phyloP scores from a whole-genome alignment of 1,140 invertebrate species.

The Goniozus legneri region DNA sequence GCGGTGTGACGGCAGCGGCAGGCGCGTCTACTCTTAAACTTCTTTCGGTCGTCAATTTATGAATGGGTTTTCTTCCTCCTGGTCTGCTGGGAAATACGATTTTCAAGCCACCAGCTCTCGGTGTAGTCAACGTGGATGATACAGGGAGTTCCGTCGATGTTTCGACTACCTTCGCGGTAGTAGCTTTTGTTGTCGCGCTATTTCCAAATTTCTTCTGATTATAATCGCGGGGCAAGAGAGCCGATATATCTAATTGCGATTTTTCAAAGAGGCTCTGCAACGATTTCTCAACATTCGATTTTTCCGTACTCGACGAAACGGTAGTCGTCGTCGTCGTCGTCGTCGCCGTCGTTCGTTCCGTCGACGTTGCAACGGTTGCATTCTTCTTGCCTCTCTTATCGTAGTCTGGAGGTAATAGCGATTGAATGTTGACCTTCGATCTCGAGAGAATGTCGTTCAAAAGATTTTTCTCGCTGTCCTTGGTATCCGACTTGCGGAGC shows the following conservation, averaged over 20 bases:
- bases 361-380: constrained; percentile 30
- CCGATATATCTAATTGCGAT: constrained; percentile 58
- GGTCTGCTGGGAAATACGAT: constrained; percentile 77
- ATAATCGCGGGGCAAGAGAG: constrained; percentile 61
- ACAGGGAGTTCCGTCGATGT: constrained; percentile 26
- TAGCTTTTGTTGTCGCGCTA: constrained; percentile 16
- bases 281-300: constrained; percentile 32
- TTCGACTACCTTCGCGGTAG: constrained; percentile 25
- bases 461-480: constrained; percentile 35
- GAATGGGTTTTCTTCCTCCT: constrained; percentile 63
- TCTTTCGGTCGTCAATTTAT: constrained; percentile 61
- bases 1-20: constrained; percentile 56
- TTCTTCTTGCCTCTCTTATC: constrained; percentile 37
- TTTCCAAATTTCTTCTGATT: constrained; percentile 44
- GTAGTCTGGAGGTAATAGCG: constrained; percentile 63
- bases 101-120: constrained; percentile 58
- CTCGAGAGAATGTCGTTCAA: constrained; percentile 44
- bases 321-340: constrained; percentile 25
- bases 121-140: constrained; percentile 23
- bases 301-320: constrained; percentile 19
- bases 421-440: constrained; percentile 59
- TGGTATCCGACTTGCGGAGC: constrained; percentile 45
- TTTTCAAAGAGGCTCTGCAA: constrained; percentile 51
- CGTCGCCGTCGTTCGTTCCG: constrained; percentile 30
- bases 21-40: constrained; percentile 34